Conservation (phyloP, 2,113 vertebrate genomes). For the Calyptommatus sinebrachiatus region DNA sequence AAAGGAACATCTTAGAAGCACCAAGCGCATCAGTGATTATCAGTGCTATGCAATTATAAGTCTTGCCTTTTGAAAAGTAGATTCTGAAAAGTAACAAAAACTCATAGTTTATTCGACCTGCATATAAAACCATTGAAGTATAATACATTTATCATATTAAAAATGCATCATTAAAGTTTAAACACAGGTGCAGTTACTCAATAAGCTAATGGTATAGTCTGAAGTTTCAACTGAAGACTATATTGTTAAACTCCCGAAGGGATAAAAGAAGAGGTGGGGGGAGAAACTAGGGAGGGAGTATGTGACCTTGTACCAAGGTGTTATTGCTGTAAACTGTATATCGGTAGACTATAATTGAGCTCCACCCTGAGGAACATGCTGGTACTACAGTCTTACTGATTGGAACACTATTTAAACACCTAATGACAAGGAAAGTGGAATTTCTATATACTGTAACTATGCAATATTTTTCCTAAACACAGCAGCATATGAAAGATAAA, state of each 20-base stretch:
- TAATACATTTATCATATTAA: constrained; percentile 79
- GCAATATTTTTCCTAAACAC: background rate
- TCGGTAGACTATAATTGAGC: constrained; percentile 74
- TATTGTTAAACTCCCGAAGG: constrained; percentile 73
- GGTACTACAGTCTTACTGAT: constrained; percentile 65
- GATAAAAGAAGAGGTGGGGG: constrained; percentile 58
- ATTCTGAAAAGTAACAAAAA: constrained; percentile 70
- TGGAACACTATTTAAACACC: constrained; percentile 8
- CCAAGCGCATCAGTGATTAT: constrained; percentile 30
- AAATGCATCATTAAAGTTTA: constrained; percentile 81
- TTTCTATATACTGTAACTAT: background rate
- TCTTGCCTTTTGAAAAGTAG: constrained; percentile 58
- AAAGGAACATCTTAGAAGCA: constrained; percentile 42
- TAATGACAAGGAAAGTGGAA: constrained; percentile 32
- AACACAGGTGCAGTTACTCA: constrained; percentile 75
- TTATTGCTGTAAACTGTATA: constrained; percentile 26
- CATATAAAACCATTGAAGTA: constrained; percentile 74
- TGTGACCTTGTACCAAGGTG: constrained; percentile 77
- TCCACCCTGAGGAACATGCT: constrained; percentile 74
- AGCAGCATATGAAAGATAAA: background rate
- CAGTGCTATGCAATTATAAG: constrained; percentile 51
- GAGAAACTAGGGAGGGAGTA: constrained; percentile 55
- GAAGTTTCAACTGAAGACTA: constrained; percentile 70
- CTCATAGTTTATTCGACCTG: constrained; percentile 73
- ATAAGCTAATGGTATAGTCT: constrained; percentile 78